Evolutionary conservation across 1,140 invertebrate species (phyloP), one percentile per base, ranked within the genome.

Genomic region (Neomicropteryx cornuta): DNA sequence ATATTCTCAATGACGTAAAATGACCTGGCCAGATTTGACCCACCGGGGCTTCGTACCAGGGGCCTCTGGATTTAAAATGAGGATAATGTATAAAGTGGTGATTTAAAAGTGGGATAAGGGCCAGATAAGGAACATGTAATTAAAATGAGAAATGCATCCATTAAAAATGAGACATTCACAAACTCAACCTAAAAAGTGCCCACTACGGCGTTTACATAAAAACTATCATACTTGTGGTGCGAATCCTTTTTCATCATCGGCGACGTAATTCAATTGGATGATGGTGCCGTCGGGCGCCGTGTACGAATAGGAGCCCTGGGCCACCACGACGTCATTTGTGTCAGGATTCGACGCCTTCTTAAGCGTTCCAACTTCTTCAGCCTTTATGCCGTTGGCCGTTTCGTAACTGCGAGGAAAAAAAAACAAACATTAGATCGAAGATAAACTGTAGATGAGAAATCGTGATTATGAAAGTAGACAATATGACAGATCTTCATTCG

Each of bases 281-380:
- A 80, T 72, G 28, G 77, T 79, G 35, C 86, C 86, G 49, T 88
- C 83, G 1, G 82, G 81, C 10, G 84, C 82, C 1, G 83, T 87
- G 55, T 88, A 90, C 32, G 81, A 81, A 42, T 73, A 85, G n/a
- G 73, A 75, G 24, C 84, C 83, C 53, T 76, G 70, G 4, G 79
- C 79, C 14, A 78, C 68, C 37, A 78, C 72, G 24, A 76, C 72
- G 48, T 77, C 72, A 44, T 64, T 66, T 23, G 67, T 57, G 43
- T 80, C 69, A 13, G 77, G 63, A 32, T 72, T 62, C 19, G 54
- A 71, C 2, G 71, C 68, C 52, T 77, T 78, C 55, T 77, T 84
- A 52, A 74, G 59, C 31, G 66, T 76, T 33, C 72, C 82, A 46
- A 58, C 66, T 65, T 80, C 69, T 58, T 82, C 58, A 33, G 76